Evolutionary conservation across 2,113 vertebrate species (phyloP).

Genomic region (Tragelaphus scriptus): DNA sequence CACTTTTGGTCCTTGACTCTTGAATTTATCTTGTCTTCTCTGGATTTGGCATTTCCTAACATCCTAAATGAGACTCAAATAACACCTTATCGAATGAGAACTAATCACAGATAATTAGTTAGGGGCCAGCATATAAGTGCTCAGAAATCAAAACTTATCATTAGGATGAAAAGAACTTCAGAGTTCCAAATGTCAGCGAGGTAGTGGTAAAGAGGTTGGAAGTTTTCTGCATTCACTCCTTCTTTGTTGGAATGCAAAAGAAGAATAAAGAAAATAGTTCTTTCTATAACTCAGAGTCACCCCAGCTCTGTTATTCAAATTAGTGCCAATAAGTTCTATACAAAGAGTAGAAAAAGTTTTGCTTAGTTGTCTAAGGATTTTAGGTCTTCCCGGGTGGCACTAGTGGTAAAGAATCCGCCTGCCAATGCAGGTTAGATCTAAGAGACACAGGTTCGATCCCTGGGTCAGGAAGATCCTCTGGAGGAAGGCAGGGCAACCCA

Average conservation of each 20-base stretch:
- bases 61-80: background rate
- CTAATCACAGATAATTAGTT: background rate
- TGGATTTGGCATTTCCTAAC: background rate
- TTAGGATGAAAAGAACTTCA: background rate
- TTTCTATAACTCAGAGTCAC: background rate
- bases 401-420: background rate
- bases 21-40: background rate
- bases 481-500: background rate
- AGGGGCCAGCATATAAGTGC: rapidly evolving
- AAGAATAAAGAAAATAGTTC: background rate
- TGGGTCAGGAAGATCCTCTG: background rate
- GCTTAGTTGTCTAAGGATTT: background rate
- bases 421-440: background rate
- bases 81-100: background rate
- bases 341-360: background rate
- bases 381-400: background rate
- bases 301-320: background rate
- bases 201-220: background rate
- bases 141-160: background rate
- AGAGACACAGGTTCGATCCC: background rate
- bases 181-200: background rate
- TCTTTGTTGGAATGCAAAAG: background rate
- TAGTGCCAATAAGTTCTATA: background rate
- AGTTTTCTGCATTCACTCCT: background rate
- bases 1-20: background rate